These are phyloP conservation scores for Lacerta bilineata DNA, from an alignment of 2,797 vertebrate species.

Conservation along the genomic window DNA sequence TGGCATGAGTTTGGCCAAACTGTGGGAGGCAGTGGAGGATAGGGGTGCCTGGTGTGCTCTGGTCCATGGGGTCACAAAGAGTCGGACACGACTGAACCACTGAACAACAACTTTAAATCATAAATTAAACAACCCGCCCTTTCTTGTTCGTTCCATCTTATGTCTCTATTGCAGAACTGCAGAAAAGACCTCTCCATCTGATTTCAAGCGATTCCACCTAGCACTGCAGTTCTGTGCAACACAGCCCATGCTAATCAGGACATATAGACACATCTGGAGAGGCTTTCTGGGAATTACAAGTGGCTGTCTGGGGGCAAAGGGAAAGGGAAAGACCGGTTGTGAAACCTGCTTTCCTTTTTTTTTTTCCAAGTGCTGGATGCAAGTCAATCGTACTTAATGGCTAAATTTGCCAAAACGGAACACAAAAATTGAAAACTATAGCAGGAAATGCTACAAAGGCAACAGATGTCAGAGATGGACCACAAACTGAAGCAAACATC, in stretches of 20 bases:
- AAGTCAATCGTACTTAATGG: neutral
- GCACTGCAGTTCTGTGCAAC: neutral
- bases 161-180: neutral
- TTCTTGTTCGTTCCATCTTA: neutral
- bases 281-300: neutral
- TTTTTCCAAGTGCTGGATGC: neutral
- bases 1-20: too few species aligned
- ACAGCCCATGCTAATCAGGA: neutral
- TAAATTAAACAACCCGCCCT: neutral
- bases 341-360: neutral
- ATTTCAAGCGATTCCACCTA: neutral
- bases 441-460: neutral
- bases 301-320: neutral
- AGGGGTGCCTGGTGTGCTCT: too few species aligned
- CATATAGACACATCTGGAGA: neutral
- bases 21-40: too few species aligned
- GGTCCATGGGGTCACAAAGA: too few species aligned
- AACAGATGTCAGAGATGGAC: neutral
- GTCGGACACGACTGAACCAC: too few species aligned
- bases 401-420: neutral
- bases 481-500: neutral
- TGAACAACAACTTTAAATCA: neutral
- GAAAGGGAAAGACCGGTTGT: neutral
- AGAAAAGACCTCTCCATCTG: neutral
- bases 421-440: neutral